Percentiles rank a stretch among this genome's conserved stretches.
Evolutionary conservation across 2,888 invertebrate species (phyloP).

Genomic region (Aphodius sticticus): DNA sequence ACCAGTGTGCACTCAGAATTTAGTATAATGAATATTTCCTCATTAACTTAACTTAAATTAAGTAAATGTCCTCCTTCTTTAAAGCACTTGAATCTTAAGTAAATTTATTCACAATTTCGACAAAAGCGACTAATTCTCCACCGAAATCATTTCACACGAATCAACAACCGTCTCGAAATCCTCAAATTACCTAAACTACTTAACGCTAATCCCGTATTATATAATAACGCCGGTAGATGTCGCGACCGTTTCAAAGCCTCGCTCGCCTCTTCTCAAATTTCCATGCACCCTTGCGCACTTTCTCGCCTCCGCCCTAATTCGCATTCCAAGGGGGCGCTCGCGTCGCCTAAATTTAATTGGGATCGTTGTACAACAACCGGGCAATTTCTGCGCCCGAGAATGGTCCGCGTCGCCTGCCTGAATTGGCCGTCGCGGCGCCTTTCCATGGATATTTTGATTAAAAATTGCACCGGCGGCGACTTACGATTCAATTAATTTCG

Average conservation of each 20-base stretch:
- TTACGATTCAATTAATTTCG: conserved; percentile 25
- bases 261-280: neutral
- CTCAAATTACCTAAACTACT: neutral
- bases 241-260: neutral
- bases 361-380: conserved; percentile 24
- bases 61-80: neutral
- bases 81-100: neutral
- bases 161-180: neutral
- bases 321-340: conserved; percentile 17
- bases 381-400: conserved; percentile 15
- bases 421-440: conserved; percentile 9
- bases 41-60: too few species aligned
- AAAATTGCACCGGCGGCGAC: conserved; percentile 22
- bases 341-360: conserved; percentile 20
- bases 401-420: conserved; percentile 5
- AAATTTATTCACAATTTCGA: neutral
- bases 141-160: neutral
- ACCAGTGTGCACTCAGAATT: too few species aligned
- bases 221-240: conserved; percentile 9
- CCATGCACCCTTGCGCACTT: neutral
- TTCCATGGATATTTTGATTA: conserved; percentile 22
- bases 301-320: neutral
- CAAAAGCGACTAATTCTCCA: neutral
- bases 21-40: too few species aligned
- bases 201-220: conserved; percentile 7